Base-by-base conservation (phyloP, 2,113 vertebrate species). In the Syngnathus scovelli region DNA sequence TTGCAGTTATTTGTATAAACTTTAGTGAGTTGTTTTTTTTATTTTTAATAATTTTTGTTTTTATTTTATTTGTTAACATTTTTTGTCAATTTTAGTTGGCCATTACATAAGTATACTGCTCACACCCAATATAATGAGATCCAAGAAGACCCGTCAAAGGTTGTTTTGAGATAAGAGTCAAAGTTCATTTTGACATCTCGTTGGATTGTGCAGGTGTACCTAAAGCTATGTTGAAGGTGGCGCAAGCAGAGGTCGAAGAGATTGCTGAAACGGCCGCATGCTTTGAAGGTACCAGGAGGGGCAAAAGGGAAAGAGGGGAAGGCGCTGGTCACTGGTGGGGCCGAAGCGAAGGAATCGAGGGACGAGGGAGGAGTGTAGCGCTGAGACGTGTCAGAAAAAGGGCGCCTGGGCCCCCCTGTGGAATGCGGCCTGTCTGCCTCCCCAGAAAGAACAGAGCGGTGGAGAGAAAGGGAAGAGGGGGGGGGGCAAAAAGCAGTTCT, bases 381-480 rank as follows among this genome's bases (percentile, higher is more conserved):
- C 85, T 90, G 90, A 91, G 89, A 91, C 83, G 89, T 92, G 91
- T 91, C 88, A 90, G 88, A 90, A 89, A 62, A 90, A 87, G 88
- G 83, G 90, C 87, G 90, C 88, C 89, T 79, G 90, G 91, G 90
- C 88, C 90, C 89, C 90, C 90, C 88, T 87, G 86, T 90, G 92
- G 92, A 92, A 92, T 93, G 92, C 89, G 86, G 81, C 89, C 89
- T 89, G 90, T 92, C 90, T 92, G 89, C 89, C 88, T 90, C 87
- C 85, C 87, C 87, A 83, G 83, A 87, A 87, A 84, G 83, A 86
- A 87, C 85, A 83, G 84, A 85, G 77, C 68, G 12, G 41, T 52
- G 76, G 69, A 79, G 81, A 71, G 66, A 76, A 81, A 83, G 72
- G 49, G 75, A 78, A 82, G 78, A 83, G 68, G 76, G 76, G 77